Percentiles rank a stretch among this genome's conserved stretches.
Evolutionary conservation across 2,888 invertebrate genomes (phyloP).

Genomic region (Caenorhabditis doughertyi): DNA sequence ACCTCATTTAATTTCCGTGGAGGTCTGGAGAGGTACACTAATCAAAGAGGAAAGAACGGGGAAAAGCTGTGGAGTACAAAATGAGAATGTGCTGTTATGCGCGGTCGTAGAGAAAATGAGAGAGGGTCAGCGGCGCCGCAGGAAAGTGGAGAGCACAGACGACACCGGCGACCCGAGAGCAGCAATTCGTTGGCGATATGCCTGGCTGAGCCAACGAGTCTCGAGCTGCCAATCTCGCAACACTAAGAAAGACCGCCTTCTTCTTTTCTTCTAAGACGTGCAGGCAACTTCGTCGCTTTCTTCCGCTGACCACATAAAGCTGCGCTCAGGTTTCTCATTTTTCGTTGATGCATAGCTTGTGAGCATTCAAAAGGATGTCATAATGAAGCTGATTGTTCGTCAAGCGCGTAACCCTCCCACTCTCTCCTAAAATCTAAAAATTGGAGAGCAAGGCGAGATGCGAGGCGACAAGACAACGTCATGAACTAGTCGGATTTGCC

Average conservation of each 20-base stretch:
- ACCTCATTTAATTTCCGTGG: not conserved
- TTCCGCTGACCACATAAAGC: constrained; percentile 31
- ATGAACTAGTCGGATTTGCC: constrained; percentile 14
- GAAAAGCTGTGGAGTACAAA: constrained; percentile 41
- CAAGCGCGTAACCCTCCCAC: constrained; percentile 5
- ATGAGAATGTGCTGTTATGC: constrained; percentile 47
- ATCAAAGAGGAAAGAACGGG: constrained; percentile 6
- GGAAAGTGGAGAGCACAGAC: constrained; percentile 39
- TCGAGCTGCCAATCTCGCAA: constrained; percentile 39
- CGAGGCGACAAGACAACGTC: constrained; percentile 10
- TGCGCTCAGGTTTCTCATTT: too few species aligned
- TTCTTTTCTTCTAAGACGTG: not conserved
- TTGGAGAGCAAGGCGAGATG: not conserved
- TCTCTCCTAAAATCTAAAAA: not conserved
- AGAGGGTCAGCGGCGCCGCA: constrained; percentile 17
- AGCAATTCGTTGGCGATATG: constrained; percentile 50
- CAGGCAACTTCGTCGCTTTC: constrained; percentile 10
- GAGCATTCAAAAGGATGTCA: not conserved
- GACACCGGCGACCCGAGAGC: constrained; percentile 40
- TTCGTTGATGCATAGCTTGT: too few species aligned
- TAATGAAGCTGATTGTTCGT: constrained; percentile 49
- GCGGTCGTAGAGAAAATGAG: constrained; percentile 30
- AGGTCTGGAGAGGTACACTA: not conserved
- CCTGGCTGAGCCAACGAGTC: constrained; percentile 28
- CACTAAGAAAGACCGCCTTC: constrained; percentile 20